Conservation (phyloP, 2,113 vertebrate species). For the Pluvialis apricaria region DNA sequence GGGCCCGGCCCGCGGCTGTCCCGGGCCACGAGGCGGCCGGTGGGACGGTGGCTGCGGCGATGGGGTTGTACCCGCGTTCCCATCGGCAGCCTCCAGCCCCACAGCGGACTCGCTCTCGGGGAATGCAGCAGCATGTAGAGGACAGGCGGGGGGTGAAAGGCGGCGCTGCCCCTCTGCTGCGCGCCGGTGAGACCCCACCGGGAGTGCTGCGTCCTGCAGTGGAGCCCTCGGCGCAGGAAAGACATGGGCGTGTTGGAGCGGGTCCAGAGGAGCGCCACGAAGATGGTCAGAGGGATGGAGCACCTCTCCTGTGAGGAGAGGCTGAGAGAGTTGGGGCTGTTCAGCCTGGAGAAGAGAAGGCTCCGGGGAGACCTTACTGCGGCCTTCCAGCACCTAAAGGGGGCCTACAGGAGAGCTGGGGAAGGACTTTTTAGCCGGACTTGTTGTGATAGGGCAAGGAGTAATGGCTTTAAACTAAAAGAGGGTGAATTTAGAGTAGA, state of each 20-base stretch:
- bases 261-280: neutral
- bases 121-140: fast-evolving
- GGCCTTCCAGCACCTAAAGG: neutral
- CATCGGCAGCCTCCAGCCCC: neutral
- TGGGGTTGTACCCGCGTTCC: fast-evolving
- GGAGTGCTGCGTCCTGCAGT: too few species aligned
- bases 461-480: neutral
- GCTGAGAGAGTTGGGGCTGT: too few species aligned
- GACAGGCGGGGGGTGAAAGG: fast-evolving
- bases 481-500: neutral
- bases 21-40: neutral
- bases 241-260: neutral
- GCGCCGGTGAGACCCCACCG: too few species aligned
- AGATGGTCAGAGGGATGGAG: neutral
- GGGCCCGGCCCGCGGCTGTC: too few species aligned
- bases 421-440: neutral
- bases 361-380: neutral
- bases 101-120: fast-evolving
- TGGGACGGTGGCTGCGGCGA: fast-evolving
- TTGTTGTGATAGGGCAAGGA: neutral
- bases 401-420: neutral
- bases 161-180: neutral
- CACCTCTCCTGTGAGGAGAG: neutral
- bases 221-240: neutral
- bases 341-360: neutral